Evolutionary conservation across 2,888 invertebrate species (phyloP), one percentile per base, ranked within the genome.

Genomic region (Ophioninae sp.): DNA sequence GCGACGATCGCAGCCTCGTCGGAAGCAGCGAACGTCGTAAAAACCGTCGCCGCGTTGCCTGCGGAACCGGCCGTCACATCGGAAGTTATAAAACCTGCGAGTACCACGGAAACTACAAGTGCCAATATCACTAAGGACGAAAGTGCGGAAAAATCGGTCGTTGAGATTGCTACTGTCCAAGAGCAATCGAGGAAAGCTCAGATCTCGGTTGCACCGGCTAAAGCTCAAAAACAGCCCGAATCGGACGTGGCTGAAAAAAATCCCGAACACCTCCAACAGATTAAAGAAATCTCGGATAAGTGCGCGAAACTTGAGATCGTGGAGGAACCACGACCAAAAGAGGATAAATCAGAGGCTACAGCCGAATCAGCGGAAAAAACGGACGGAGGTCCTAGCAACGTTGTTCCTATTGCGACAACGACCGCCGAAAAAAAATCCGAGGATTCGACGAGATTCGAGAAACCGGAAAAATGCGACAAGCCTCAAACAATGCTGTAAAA

Each of bases 401-500:
- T 71, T 56, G 67, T 39, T 41, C 9, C 71, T 17, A 41, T 22
- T n/a, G 8, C 9, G 9, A 8, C 51, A n/a, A 56, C n/a, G 20
- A 51, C 59, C 17, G 9, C 39, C 64, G 81, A 75, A 39, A 61
- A 84, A 41, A 79, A 75, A 30, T n/a, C 17, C 59, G 81, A 75
- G 22, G 67, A 75, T 17, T 51, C 83, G 64, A 77, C 44, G 9
- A 71, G 65, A 56, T 59, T 44, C 74, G 80, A 56, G 39, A 73
- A 77, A 22, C 30, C 81, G 22, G 79, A 81, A n/a, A 79, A 81
- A 59, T 67, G 44, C 39, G 79, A 76, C 20, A 76, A 79, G 51
- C 81, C 84, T 20, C 76, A 76, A 59, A 84, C 79, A 64, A 79
- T 69, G 79, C 39, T 81, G 68, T 84, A 84, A 76, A 72, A 67